Base-by-base conservation (phyloP, 2,888 invertebrate genomes). In the Hirtodrosophila histrioides region DNA sequence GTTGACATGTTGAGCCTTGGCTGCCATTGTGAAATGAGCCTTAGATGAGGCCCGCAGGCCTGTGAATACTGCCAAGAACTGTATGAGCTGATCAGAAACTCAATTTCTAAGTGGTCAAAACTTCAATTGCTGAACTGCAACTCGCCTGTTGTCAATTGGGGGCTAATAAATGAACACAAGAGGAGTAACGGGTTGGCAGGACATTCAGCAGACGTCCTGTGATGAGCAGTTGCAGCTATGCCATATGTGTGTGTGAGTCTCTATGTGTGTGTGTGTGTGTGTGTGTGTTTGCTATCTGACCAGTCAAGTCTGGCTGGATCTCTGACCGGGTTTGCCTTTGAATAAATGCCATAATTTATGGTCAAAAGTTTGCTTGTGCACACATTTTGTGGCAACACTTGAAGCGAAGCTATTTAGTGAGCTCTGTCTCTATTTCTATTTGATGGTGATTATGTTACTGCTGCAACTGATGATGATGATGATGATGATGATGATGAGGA, bases 261-360 rank as follows among this genome's bases (percentile, higher is more conserved):
- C n/a, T n/a, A n/a, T 41, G 24, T 51, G 40, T 40, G 40, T 54
- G 37, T 23, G n/a, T n/a, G 3, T 35, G 33, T 49, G 23, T 41
- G 24, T 51, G 40, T 40, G 40, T 54, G 37, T 23, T 53, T 39
- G 36, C 11, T 27, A 17, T 41, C 41, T 66, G 48, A 40, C 39
- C 50, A 41, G 63, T 50, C 35, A 49, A 48, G 49, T 60, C 50
- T 41, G 56, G 51, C 58, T 68, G 65, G 9, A 53, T 36, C 60
- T 75, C 60, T 75, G 65, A 58, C 67, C 74, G 78, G 68, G 79
- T 74, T 82, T 82, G 86, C 83, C 81, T 87, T 84, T 87, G 87
- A 87, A 87, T 87, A 87, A 87, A 85, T 87, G 87, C 82, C 86
- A 84, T 85, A 85, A 85, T 85, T 87, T 85, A 87, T 85, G 84